Evolutionary conservation across 2,888 invertebrate genomes (phyloP).

Genomic region (Trisateles emortualis): DNA sequence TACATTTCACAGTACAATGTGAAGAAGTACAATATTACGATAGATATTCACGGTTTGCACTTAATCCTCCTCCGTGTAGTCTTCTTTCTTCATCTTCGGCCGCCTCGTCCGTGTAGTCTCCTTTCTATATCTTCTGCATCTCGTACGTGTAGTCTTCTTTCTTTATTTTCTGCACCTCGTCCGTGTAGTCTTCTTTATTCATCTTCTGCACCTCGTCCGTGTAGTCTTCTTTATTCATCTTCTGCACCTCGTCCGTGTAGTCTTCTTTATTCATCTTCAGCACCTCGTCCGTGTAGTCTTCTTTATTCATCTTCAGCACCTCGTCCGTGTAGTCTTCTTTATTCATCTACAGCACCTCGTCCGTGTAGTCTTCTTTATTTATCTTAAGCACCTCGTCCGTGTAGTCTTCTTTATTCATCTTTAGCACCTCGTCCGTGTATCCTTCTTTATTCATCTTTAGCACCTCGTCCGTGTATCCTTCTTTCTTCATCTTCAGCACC

Average conservation of each 20-base stretch:
- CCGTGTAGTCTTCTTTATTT: background rate
- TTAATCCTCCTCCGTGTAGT: conserved; percentile 1
- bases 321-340: background rate
- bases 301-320: background rate
- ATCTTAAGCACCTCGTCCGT: background rate
- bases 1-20: too few relatives aligned
- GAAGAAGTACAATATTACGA: too few relatives aligned
- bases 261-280: conserved; percentile 1
- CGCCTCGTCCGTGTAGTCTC: conserved; percentile 7
- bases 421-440: too few relatives aligned
- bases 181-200: conserved; percentile 7
- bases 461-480: conserved; percentile 3
- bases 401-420: conserved; percentile 5
- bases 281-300: too few relatives aligned
- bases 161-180: background rate
- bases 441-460: too few relatives aligned
- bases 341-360: conserved; percentile 1
- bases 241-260: conserved; percentile 2
- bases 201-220: conserved; percentile 1
- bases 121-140: conserved; percentile 5
- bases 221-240: conserved; percentile 3
- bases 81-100: conserved; percentile 1
- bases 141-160: background rate
- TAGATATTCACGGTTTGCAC: too few relatives aligned
- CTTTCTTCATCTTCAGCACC: too few relatives aligned